phyloP scores from a whole-genome alignment of 2,797 vertebrate genomes.

The Acropternis orthonyx region DNA sequence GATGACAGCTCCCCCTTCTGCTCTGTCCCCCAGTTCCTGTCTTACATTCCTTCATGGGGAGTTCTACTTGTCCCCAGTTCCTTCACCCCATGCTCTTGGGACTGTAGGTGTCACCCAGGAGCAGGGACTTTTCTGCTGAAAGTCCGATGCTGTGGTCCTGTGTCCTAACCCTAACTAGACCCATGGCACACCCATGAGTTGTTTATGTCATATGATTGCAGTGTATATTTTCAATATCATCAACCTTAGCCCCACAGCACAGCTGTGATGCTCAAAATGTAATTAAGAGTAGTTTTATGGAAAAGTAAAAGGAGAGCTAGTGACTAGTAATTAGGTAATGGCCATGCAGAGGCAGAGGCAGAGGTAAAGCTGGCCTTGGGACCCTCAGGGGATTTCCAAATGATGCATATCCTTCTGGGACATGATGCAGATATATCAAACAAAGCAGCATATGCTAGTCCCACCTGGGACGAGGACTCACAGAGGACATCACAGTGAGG shows the following conservation, averaged over 20 bases:
- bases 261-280: background rate
- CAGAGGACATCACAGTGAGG: background rate
- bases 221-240: background rate
- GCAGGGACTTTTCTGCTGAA: background rate
- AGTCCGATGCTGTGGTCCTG: background rate
- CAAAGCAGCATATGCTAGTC: background rate
- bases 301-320: background rate
- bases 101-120: background rate
- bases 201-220: background rate
- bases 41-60: background rate
- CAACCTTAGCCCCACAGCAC: background rate
- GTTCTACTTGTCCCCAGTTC: background rate
- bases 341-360: background rate
- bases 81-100: background rate
- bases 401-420: background rate
- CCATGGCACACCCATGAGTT: background rate
- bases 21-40: background rate
- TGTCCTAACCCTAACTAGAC: background rate
- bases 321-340: background rate
- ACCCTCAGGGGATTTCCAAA: background rate
- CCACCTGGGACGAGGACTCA: background rate
- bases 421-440: background rate
- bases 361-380: background rate
- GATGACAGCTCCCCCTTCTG: conserved; percentile 49
- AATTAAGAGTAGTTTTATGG: background rate